Conservation (phyloP, 2,113 vertebrate genomes). For the Pogonocichla stellata region DNA sequence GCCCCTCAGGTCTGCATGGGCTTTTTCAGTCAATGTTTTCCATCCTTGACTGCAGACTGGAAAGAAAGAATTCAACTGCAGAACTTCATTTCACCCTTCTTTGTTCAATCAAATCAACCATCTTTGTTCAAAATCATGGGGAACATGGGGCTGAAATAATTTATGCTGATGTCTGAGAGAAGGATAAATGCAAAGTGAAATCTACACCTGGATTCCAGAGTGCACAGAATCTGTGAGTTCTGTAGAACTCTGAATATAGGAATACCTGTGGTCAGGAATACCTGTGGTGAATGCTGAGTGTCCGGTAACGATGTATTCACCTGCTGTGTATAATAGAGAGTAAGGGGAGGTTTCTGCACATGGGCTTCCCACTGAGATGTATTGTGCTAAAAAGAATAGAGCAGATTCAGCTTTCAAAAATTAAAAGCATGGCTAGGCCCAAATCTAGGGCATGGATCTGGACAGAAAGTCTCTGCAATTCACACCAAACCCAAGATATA, state of each 20-base stretch:
- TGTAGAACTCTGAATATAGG: background rate
- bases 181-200: background rate
- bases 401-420: background rate
- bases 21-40: background rate
- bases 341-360: background rate
- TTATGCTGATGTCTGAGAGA: background rate
- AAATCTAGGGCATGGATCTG: background rate
- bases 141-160: background rate
- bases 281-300: background rate
- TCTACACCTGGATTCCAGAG: background rate
- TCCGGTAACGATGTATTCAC: background rate
- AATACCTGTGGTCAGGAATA: background rate
- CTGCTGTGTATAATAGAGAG: background rate
- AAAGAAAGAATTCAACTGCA: background rate
- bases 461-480: background rate
- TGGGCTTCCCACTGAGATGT: background rate
- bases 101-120: no score
- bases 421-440: background rate
- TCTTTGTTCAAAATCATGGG: background rate
- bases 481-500: background rate
- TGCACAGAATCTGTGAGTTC: background rate
- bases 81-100: background rate
- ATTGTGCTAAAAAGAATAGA: background rate
- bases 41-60: background rate
- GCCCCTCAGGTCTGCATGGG: background rate